phyloP scores from a whole-genome alignment of 2,888 invertebrate species.

The Vandiemenella viatica region DNA sequence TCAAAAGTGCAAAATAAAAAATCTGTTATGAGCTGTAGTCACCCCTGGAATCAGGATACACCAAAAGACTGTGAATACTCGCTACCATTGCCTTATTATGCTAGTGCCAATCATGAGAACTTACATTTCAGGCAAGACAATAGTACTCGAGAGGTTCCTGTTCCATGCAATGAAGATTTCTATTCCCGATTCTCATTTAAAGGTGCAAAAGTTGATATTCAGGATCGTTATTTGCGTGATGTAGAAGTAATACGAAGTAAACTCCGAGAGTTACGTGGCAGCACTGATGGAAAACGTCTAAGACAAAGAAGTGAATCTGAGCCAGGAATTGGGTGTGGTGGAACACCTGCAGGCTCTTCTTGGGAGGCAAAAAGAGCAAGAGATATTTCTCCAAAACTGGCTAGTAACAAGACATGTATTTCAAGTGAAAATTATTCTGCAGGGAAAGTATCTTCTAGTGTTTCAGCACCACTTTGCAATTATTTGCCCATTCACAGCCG shows the following conservation, averaged over 20 bases:
- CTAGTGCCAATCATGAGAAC: neutral
- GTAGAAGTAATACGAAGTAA: constrained; percentile 19
- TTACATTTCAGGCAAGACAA: neutral
- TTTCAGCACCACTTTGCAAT: too few species aligned
- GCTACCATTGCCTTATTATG: neutral
- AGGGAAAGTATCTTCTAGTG: too few species aligned
- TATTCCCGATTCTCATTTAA: neutral
- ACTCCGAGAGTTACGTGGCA: constrained; percentile 11
- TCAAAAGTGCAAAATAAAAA: constrained; percentile 1
- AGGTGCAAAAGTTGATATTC: constrained; percentile 6
- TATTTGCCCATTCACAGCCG: too few species aligned
- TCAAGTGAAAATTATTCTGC: too few species aligned
- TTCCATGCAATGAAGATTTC: neutral
- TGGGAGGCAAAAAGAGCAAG: constrained; percentile 14
- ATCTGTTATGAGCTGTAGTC: neutral
- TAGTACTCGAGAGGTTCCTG: neutral
- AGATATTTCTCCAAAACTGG: constrained; percentile 11
- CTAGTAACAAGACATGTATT: too few species aligned
- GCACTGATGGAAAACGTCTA: constrained; percentile 12
- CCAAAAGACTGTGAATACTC: neutral
- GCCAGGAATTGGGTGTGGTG: constrained; percentile 8
- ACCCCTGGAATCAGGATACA: neutral
- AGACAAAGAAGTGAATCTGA: constrained; percentile 15
- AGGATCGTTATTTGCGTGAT: constrained; percentile 19
- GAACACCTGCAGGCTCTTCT: neutral